phyloP scores from a whole-genome alignment of 2,888 invertebrate species.

The Pseudeuparius sepicola region DNA sequence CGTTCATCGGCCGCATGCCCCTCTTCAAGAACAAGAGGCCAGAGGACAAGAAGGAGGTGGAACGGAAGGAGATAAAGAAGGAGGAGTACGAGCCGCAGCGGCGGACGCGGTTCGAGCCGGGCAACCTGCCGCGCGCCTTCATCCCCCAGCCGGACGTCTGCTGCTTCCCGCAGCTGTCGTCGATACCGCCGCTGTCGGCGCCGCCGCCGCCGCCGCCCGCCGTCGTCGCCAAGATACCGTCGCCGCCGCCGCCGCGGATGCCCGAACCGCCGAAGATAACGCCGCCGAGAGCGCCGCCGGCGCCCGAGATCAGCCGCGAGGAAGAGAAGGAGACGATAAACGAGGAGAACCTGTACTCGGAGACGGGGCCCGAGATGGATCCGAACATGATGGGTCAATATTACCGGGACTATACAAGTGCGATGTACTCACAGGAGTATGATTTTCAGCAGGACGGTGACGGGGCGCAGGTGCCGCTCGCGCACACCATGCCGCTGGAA shows the following conservation, averaged over 20 bases:
- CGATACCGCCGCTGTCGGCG: slow-evolving; percentile 26
- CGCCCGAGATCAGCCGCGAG: slow-evolving; percentile 18
- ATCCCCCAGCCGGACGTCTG: slow-evolving; percentile 39
- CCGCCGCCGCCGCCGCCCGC: slow-evolving; percentile 28
- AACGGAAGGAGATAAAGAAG: slow-evolving; percentile 42
- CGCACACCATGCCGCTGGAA: slow-evolving; percentile 36
- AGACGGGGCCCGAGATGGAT: slow-evolving; percentile 24
- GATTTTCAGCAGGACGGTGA: slow-evolving; percentile 27
- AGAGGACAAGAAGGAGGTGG: slow-evolving; percentile 35
- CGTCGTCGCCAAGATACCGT: not conserved
- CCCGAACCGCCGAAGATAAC: slow-evolving; percentile 32
- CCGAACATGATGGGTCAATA: slow-evolving; percentile 28
- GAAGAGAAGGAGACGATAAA: slow-evolving; percentile 14
- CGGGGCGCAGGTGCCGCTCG: slow-evolving; percentile 20
- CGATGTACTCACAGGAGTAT: slow-evolving; percentile 32
- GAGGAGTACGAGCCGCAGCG: slow-evolving; percentile 38
- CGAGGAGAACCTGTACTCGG: slow-evolving; percentile 26
- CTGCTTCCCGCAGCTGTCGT: slow-evolving; percentile 37
- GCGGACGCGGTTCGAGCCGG: slow-evolving; percentile 36
- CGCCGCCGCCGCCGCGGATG: slow-evolving; percentile 19
- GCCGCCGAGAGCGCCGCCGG: slow-evolving; percentile 22
- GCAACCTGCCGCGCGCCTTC: slow-evolving; percentile 36
- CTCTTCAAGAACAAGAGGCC: slow-evolving; percentile 54
- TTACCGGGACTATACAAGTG: slow-evolving; percentile 32
- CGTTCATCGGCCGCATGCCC: slow-evolving; percentile 80